These are phyloP conservation scores for Aurelia coerulea DNA, from an alignment of 30 jellyfish, hydroid and myxozoan genomes.

Conservation along the genomic window DNA sequence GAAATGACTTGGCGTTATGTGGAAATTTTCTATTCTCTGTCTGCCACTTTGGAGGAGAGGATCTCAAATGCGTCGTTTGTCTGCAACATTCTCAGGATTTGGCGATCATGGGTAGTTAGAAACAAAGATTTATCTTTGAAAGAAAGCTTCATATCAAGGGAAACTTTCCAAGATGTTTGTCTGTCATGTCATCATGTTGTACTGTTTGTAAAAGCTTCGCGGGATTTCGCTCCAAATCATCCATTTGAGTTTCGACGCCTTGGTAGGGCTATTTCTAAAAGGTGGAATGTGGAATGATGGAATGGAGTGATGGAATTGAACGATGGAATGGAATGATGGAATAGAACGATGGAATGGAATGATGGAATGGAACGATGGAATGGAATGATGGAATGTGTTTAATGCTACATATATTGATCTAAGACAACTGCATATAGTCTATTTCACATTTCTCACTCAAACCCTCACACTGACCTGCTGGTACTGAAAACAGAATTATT, in stretches of 20 bases:
- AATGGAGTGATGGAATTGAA: no score
- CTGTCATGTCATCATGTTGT: slow-evolving; percentile 51
- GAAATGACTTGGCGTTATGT: slow-evolving; percentile 40
- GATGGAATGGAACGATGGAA: no score
- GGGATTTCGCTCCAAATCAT: slow-evolving; percentile 40
- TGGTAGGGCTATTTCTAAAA: neutral
- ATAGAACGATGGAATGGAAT: no score
- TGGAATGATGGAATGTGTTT: no score
- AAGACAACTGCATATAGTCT: no score
- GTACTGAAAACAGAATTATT: no score
- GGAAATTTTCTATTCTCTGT: slow-evolving; percentile 25
- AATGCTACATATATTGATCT: no score
- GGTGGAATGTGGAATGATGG: no score
- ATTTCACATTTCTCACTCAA: no score
- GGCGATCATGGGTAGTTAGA: slow-evolving; percentile 34
- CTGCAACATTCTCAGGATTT: slow-evolving; percentile 20
- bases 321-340: no score
- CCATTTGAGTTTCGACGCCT: slow-evolving; percentile 41
- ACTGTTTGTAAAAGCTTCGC: slow-evolving; percentile 17
- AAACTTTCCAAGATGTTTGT: slow-evolving; percentile 34
- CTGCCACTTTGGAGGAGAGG: neutral
- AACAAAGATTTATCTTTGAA: slow-evolving; percentile 12
- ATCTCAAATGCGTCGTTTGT: slow-evolving; percentile 8
- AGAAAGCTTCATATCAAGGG: slow-evolving; percentile 34
- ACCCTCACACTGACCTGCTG: no score